Evolutionary conservation across 2,797 vertebrate species (phyloP).

Genomic region (Triplophysa bombifrons): DNA sequence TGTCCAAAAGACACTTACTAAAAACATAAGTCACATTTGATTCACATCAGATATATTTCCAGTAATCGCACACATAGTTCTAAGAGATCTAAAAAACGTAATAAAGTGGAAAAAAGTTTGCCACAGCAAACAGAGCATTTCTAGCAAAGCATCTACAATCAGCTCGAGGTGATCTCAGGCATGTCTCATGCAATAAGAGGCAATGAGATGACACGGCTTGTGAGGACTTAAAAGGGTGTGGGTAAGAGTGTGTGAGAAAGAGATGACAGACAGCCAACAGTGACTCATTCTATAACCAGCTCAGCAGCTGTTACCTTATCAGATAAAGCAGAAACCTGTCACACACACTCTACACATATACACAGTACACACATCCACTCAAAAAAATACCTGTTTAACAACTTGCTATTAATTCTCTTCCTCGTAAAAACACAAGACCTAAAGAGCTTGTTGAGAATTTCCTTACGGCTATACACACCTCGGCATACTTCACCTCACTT

Average conservation of each 20-base stretch:
- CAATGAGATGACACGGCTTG: conserved; percentile 35
- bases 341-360: conserved; percentile 33
- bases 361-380: background rate
- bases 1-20: background rate
- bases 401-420: background rate
- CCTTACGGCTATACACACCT: conserved; percentile 11
- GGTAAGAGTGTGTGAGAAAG: background rate
- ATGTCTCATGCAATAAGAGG: conserved; percentile 16
- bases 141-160: conserved; percentile 3
- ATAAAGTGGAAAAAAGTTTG: background rate
- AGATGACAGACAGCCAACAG: conserved; percentile 40
- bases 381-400: conserved; percentile 12
- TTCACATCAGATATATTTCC: too few relatives aligned
- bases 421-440: background rate
- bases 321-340: conserved; percentile 20
- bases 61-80: too few relatives aligned
- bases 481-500: background rate
- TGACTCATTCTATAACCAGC: conserved; percentile 53
- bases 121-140: background rate
- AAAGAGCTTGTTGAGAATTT: background rate
- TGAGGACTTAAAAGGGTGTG: conserved; percentile 39
- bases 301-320: conserved; percentile 47
- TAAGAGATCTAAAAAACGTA: too few relatives aligned
- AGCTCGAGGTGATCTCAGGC: background rate
- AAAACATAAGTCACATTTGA: background rate